A percentile compares a stretch with the other conserved stretches of the same genome.
These are phyloP conservation scores for Drosophila falleni DNA, from an alignment of 2,888 invertebrate species.

Conservation along the genomic window DNA sequence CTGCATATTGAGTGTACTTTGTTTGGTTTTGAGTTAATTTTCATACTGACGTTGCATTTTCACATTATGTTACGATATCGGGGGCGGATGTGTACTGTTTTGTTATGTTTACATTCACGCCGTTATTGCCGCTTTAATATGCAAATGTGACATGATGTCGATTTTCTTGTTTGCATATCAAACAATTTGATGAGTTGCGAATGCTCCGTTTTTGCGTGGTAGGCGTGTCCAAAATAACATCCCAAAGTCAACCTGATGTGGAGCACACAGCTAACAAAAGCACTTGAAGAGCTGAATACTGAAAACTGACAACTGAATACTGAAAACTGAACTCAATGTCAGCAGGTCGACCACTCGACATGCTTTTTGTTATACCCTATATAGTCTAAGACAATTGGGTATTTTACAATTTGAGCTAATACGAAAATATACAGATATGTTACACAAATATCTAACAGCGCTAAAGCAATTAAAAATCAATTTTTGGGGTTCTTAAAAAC, in stretches of 20 bases:
- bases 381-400: conserved; percentile 10
- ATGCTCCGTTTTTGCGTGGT: conserved; percentile 28
- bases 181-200: conserved; percentile 51
- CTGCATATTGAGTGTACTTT: conserved; percentile 21
- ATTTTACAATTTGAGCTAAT: not conserved
- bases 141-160: conserved; percentile 52
- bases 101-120: conserved; percentile 15
- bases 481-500: too few species aligned
- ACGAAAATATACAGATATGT: not conserved
- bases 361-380: conserved; percentile 40
- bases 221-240: conserved; percentile 30
- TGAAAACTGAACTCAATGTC: conserved; percentile 48
- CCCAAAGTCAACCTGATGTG: conserved; percentile 23
- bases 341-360: conserved; percentile 49
- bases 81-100: not conserved
- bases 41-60: conserved; percentile 26
- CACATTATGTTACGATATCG: conserved; percentile 5
- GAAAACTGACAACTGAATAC: conserved; percentile 22
- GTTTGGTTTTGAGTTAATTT: conserved; percentile 36
- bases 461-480: too few species aligned
- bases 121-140: conserved; percentile 41
- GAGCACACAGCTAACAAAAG: conserved; percentile 40
- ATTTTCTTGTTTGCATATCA: conserved; percentile 57
- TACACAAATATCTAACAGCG: too few species aligned
- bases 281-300: conserved; percentile 32